Conservation (phyloP, 2,888 invertebrate species). For the Cantharis nigra region DNA sequence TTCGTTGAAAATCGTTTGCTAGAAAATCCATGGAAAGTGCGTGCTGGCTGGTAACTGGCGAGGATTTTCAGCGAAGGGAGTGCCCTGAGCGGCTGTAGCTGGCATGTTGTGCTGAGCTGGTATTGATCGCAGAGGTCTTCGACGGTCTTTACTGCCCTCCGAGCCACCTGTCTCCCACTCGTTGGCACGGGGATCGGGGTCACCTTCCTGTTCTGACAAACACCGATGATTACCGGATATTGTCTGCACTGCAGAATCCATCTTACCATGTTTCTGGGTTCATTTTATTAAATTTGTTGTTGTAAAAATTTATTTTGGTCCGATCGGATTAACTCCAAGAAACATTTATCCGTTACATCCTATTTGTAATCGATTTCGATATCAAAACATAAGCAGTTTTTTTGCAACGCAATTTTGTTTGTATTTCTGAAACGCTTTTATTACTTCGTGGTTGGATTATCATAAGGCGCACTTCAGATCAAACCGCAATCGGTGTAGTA, state of each 20-base stretch:
- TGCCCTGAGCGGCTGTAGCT: slow-evolving; percentile 17
- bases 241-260: slow-evolving; percentile 29
- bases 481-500: background rate
- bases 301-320: background rate
- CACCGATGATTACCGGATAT: slow-evolving; percentile 27
- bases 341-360: background rate
- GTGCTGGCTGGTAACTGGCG: slow-evolving; percentile 20
- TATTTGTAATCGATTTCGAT: background rate
- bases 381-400: background rate
- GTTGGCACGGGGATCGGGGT: slow-evolving; percentile 53
- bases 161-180: slow-evolving; percentile 43
- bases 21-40: slow-evolving; percentile 17
- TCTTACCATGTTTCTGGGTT: background rate
- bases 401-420: background rate
- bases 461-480: background rate
- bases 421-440: background rate
- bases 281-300: background rate
- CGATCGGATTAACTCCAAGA: background rate
- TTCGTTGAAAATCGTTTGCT: background rate
- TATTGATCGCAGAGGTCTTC: slow-evolving; percentile 35
- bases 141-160: slow-evolving; percentile 35
- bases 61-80: slow-evolving; percentile 17
- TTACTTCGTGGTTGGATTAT: background rate
- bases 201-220: slow-evolving; percentile 24
- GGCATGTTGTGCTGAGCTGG: slow-evolving; percentile 24